Percentiles rank a stretch among this genome's conserved stretches.
These are phyloP conservation scores for Podarcis cretensis DNA, from an alignment of 2,113 vertebrate genomes.

Conservation along the genomic window DNA sequence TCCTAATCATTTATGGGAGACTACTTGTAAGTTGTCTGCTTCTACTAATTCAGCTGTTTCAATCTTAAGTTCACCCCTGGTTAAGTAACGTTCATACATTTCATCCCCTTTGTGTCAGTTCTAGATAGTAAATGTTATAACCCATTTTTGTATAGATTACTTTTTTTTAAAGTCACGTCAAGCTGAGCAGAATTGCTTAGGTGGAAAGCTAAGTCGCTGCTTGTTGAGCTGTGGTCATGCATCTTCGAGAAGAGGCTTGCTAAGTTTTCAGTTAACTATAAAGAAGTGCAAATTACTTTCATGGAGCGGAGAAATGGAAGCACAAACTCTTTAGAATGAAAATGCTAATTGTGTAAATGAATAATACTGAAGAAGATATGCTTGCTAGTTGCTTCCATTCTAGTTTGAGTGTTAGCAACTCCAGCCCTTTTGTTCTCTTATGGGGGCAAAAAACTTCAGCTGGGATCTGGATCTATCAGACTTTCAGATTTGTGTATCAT, in stretches of 20 bases:
- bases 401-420: neutral
- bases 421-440: neutral
- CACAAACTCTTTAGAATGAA: neutral
- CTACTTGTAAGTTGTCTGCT: neutral
- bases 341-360: neutral
- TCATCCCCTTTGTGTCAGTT: neutral
- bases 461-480: neutral
- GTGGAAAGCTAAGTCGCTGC: neutral
- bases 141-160: neutral
- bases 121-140: neutral
- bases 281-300: neutral
- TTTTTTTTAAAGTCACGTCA: neutral
- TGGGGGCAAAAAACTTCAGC: neutral
- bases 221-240: neutral
- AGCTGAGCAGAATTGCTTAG: neutral
- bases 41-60: too few species aligned
- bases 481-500: neutral
- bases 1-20: neutral
- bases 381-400: neutral
- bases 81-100: neutral
- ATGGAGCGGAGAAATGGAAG: neutral
- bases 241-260: neutral
- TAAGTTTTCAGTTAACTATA: neutral
- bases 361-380: neutral
- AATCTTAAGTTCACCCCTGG: neutral